A percentile compares a stretch with the other conserved stretches of the same genome.
phyloP scores from a whole-genome alignment of 2,113 vertebrate genomes.

The Mesoclemmys tuberculata region DNA sequence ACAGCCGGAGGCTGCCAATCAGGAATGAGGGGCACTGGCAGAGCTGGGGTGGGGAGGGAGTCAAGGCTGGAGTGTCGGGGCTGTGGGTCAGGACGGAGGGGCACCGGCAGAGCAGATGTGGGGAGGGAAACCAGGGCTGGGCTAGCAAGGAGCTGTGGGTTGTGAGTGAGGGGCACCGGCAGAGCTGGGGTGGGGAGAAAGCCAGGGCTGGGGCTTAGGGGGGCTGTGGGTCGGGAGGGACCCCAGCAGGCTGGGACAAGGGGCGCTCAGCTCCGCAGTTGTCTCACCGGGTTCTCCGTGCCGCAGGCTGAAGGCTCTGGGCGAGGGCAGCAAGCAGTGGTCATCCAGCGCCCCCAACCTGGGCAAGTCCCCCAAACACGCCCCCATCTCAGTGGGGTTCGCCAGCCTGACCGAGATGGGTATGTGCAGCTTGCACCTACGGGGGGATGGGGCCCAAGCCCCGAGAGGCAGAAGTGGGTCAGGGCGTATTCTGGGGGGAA shows the following conservation, averaged over 20 bases:
- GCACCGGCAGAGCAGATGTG: no score
- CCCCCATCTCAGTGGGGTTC: slow-evolving; percentile 86
- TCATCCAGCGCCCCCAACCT: slow-evolving; percentile 92
- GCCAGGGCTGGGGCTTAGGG: no score
- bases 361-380: slow-evolving; percentile 91
- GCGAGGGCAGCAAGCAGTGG: slow-evolving; percentile 90
- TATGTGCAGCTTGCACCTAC: slow-evolving; percentile 50
- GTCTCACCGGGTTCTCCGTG: rapidly evolving
- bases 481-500: background rate
- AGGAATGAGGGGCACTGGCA: background rate
- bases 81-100: no score
- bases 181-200: background rate
- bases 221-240: background rate
- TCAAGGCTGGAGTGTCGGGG: no score
- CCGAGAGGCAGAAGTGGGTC: no score
- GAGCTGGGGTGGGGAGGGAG: no score
- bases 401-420: slow-evolving; percentile 94
- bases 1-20: background rate
- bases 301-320: slow-evolving; percentile 86
- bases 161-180: background rate
- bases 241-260: background rate
- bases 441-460: background rate
- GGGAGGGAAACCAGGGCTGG: no score
- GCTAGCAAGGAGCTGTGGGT: background rate
- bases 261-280: background rate